phyloP scores from a whole-genome alignment of 1,140 invertebrate species.

The Onthophagus taurus region DNA sequence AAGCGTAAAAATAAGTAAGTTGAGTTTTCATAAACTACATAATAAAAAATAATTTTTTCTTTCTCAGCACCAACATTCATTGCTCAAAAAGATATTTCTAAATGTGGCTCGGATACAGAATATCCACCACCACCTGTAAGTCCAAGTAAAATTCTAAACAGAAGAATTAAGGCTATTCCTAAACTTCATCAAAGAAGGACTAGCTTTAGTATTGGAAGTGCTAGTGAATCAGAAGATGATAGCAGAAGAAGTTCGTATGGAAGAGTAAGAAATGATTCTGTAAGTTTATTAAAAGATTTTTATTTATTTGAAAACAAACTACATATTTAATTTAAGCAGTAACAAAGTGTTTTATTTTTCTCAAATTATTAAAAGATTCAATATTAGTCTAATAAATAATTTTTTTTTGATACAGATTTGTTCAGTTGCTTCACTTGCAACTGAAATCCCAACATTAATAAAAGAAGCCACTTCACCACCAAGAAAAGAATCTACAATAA shows the following conservation, averaged over 20 bases:
- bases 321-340: not conserved
- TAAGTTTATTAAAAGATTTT: conserved; percentile 17
- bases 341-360: conserved; percentile 6
- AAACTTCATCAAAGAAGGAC: conserved; percentile 26
- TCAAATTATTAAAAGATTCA: not conserved
- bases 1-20: too few relatives aligned
- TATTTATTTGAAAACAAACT: not conserved
- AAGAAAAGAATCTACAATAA: conserved; percentile 22
- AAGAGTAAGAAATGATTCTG: conserved; percentile 33
- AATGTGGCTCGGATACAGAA: conserved; percentile 23
- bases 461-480: conserved; percentile 14
- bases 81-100: conserved; percentile 6
- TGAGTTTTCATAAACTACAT: too few relatives aligned
- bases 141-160: conserved; percentile 31
- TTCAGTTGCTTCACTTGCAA: conserved; percentile 21
- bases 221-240: conserved; percentile 37
- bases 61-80: too few relatives aligned
- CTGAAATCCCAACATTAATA: not conserved
- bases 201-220: conserved; percentile 28
- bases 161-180: conserved; percentile 33
- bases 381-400: not conserved
- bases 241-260: conserved; percentile 19
- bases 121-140: conserved; percentile 28
- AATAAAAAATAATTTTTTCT: too few relatives aligned
- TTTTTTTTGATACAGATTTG: conserved; percentile 19